These are phyloP conservation scores for Pandion haliaetus DNA, from an alignment of 2,113 vertebrate species.

Conservation along the genomic window DNA sequence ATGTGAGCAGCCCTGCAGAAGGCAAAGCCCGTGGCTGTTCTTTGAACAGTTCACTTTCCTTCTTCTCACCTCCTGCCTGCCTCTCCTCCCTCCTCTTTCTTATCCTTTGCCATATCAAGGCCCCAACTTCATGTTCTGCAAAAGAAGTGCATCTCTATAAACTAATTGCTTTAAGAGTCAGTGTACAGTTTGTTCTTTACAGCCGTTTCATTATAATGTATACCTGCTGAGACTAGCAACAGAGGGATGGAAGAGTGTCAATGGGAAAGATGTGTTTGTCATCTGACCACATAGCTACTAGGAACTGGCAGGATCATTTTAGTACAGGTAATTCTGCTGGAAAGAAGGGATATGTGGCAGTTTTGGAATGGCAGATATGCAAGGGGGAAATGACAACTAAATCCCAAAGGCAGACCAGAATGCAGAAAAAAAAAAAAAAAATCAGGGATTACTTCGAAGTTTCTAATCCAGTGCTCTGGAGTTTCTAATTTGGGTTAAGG, in stretches of 20 bases:
- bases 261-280: background rate
- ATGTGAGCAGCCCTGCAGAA: background rate
- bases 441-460: background rate
- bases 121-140: background rate
- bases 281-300: background rate
- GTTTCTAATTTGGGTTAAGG: background rate
- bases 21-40: background rate
- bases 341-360: fast-evolving
- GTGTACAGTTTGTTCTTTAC: background rate
- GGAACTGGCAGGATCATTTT: background rate
- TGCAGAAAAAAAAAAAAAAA: background rate
- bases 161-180: background rate
- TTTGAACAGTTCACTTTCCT: background rate
- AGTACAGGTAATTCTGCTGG: background rate
- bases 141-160: background rate
- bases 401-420: background rate
- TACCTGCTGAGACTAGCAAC: background rate
- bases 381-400: background rate
- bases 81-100: background rate
- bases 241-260: background rate
- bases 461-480: background rate
- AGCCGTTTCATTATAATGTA: background rate
- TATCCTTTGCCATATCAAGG: background rate
- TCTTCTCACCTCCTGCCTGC: background rate
- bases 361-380: background rate